phyloP scores from a whole-genome alignment of 2,113 vertebrate genomes.

The Aphelocoma coerulescens region DNA sequence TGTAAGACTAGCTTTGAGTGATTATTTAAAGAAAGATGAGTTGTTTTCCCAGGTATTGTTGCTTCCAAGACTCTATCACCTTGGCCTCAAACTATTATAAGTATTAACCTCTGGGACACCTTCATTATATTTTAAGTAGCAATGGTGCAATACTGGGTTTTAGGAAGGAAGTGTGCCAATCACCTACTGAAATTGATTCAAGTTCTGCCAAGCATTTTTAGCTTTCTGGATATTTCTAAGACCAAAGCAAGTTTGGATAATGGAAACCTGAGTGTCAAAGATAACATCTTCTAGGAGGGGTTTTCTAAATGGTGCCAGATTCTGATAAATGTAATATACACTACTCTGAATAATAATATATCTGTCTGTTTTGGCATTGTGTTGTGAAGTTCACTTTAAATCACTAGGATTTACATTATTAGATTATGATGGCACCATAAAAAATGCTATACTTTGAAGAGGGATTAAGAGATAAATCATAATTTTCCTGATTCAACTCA shows the following conservation, averaged over 20 bases:
- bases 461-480: not conserved
- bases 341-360: not conserved
- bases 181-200: not conserved
- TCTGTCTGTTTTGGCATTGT: not conserved
- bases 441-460: not conserved
- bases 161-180: not conserved
- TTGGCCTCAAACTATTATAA: not conserved
- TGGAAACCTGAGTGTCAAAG: not conserved
- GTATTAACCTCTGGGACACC: not conserved
- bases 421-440: not conserved
- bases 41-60: not conserved
- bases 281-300: not conserved
- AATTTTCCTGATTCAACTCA: not conserved
- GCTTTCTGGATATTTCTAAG: not conserved
- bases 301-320: not conserved
- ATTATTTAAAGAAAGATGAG: not conserved
- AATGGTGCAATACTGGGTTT: not conserved
- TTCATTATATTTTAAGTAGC: not conserved
- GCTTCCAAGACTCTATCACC: not conserved
- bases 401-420: not conserved
- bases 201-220: not conserved
- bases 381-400: not conserved
- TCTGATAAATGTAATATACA: not conserved
- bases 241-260: not conserved
- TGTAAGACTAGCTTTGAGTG: not conserved